These are phyloP conservation scores for Philopedon plagiatum DNA, from an alignment of 2,888 invertebrate species.

Conservation along the genomic window DNA sequence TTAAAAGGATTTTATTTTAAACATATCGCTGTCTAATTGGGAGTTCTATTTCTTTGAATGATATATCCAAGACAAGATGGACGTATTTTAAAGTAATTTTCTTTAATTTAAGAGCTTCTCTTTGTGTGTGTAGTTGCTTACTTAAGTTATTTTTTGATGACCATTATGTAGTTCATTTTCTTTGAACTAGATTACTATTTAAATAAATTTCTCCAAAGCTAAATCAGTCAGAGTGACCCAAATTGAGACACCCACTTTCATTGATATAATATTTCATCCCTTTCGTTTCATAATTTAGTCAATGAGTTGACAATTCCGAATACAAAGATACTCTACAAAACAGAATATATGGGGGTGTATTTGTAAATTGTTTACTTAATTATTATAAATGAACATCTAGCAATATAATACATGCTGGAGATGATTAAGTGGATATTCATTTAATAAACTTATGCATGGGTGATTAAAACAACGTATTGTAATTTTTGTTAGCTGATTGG, in stretches of 20 bases:
- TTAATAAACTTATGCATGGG: neutral
- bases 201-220: neutral
- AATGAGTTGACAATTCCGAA: neutral
- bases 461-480: neutral
- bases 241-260: neutral
- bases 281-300: neutral
- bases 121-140: no score
- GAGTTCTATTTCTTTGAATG: no score
- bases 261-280: neutral
- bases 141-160: no score
- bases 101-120: no score
- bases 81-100: no score
- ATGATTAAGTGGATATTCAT: neutral
- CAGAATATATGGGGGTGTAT: constrained; percentile 4
- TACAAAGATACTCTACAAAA: neutral
- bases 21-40: no score
- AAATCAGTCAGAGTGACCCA: neutral
- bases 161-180: no score
- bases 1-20: no score
- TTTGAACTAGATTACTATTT: no score
- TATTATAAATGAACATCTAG: constrained; percentile 1
- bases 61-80: no score
- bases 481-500: constrained; percentile 3
- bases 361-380: neutral
- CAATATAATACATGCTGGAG: neutral